Conservation (phyloP, 37 sponge, comb jelly and placozoan genomes). For the Tethya wilhelma region DNA sequence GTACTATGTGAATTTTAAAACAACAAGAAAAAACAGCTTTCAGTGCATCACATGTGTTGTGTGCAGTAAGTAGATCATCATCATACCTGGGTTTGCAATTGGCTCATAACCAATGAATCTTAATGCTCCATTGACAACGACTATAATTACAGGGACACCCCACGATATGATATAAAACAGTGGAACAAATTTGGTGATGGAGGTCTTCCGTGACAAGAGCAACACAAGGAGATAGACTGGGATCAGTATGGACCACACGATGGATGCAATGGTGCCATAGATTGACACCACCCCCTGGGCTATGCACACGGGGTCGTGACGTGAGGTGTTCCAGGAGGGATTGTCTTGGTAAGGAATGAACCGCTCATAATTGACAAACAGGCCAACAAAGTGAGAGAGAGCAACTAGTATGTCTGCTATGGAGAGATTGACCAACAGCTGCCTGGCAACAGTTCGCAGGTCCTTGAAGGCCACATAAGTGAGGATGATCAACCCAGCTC, state of each 20-base stretch:
- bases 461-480: conserved; percentile 61
- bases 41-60: too few species aligned
- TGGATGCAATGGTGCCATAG: conserved; percentile 37
- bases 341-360: neutral
- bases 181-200: conserved; percentile 14
- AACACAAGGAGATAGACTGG: conserved; percentile 69
- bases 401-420: conserved; percentile 69
- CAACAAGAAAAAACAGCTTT: too few species aligned
- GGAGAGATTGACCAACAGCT: conserved; percentile 70
- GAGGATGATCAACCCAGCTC: conserved; percentile 62
- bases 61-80: neutral
- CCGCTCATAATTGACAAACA: conserved; percentile 15
- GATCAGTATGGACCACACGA: conserved; percentile 63
- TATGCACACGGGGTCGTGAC: conserved; percentile 27
- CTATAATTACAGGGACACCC: conserved; percentile 44
- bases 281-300: conserved; percentile 45
- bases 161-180: conserved; percentile 47
- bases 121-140: neutral
- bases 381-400: conserved; percentile 49
- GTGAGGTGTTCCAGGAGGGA: neutral
- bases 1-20: too few species aligned
- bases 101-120: conserved; percentile 26
- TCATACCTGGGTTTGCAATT: conserved; percentile 8
- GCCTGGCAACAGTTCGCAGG: conserved; percentile 54
- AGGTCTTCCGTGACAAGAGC: conserved; percentile 24